Percentiles rank a stretch among this genome's conserved stretches.
Evolutionary conservation across 2,797 vertebrate species (phyloP).

Genomic region (Sebastes matsubarae): DNA sequence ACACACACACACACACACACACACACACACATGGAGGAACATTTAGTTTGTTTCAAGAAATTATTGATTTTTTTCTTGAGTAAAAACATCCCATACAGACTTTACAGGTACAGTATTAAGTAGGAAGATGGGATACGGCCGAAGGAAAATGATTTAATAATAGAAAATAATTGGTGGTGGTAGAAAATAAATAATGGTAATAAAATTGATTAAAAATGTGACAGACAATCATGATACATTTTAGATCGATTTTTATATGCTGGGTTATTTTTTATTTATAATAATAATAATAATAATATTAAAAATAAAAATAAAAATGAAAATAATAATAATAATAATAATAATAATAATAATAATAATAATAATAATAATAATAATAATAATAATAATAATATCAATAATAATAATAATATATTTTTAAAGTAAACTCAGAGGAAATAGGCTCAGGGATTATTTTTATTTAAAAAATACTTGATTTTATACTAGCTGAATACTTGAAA

Average conservation of each 20-base stretch:
- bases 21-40: not conserved
- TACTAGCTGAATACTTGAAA: too few species aligned
- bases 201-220: too few species aligned
- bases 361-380: too few species aligned
- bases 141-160: not conserved
- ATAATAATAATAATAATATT: too few species aligned
- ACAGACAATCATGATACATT: not conserved
- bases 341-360: too few species aligned
- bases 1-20: slow-evolving; percentile 31
- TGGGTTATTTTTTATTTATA: not conserved
- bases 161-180: not conserved
- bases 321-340: too few species aligned
- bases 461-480: not conserved
- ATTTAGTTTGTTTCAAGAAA: not conserved
- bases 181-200: too few species aligned
- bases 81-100: slow-evolving; percentile 15
- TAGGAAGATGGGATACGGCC: not conserved
- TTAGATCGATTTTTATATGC: fast-evolving
- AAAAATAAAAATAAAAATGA: too few species aligned
- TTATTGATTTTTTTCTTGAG: not conserved
- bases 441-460: not conserved
- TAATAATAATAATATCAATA: too few species aligned
- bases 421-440: not conserved
- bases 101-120: slow-evolving; percentile 5
- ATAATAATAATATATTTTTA: not conserved